Evolutionary conservation across 2,113 vertebrate species (phyloP), one percentile per base, ranked within the genome.

Genomic region (Furnarius figulus): DNA sequence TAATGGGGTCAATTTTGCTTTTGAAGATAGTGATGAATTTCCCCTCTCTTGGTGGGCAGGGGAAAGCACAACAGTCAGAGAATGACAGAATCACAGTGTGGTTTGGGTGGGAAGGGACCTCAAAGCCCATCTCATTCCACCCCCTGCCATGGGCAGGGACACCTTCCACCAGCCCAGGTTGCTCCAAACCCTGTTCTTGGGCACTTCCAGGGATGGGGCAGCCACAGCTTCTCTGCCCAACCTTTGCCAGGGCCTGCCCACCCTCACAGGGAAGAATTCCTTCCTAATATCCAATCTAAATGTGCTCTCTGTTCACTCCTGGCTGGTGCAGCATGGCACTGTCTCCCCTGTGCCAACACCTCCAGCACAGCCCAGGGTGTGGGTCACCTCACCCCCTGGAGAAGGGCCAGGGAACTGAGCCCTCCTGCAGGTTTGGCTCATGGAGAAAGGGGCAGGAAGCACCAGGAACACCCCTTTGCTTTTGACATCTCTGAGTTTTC

Each of bases 291-390:
- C 44, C 14, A 20, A 68, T 27, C 24, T 14, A 35, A 49, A 68
- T 12, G 2, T 14, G 23, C 33, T 46, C 17, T 37, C 21, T 4
- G 1, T 11, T 58, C 50, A 1, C n/a, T 35, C n/a, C 77, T 7
- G 21, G 33, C 16, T 15, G 14, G 2, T 33, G 35, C 21, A 20
- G 59, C 35, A 25, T 0, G 0, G 47, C 3, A 2, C 68, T 1
- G 2, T 12, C 30, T 35, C 14, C 21, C 42, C 12, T 14, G 12
- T 35, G 55, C 39, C 66, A 27, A 10, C 23, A 40, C 12, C 13
- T 25, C 3, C 0, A 40, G 52, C 46, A 7, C 42, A 50, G 61
- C 44, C 35, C 14, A 4, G 18, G 25, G 11, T 3, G 2, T 3
- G 39, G 8, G 39, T 14, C 12, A 8, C 76, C 2, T 4, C 3